These are phyloP conservation scores for Gambusia yucatana DNA, from an alignment of 2,797 vertebrate species.

Conservation along the genomic window DNA sequence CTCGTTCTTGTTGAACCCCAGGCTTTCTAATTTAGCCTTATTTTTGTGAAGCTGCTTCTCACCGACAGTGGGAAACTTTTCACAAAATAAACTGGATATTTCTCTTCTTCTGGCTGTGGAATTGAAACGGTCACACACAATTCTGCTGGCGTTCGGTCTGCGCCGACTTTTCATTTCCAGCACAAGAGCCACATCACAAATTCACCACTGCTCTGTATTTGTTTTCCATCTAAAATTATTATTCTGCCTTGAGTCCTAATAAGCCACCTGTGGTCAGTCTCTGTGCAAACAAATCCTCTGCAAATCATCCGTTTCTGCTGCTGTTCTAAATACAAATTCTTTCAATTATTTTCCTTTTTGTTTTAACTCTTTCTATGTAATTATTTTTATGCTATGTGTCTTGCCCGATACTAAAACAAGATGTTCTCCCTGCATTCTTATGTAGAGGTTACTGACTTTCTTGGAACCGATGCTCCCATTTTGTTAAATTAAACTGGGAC, in stretches of 20 bases:
- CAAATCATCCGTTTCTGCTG: slow-evolving; percentile 26
- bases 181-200: slow-evolving; percentile 41
- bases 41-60: not conserved
- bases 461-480: slow-evolving; percentile 23
- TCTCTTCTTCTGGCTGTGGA: not conserved
- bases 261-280: slow-evolving; percentile 49
- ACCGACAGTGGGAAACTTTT: not conserved
- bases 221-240: slow-evolving; percentile 41
- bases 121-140: slow-evolving; percentile 19
- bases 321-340: slow-evolving; percentile 28
- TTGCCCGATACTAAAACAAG: slow-evolving; percentile 33
- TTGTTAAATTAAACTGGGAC: slow-evolving; percentile 46
- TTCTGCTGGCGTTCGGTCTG: slow-evolving; percentile 16
- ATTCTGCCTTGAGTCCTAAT: slow-evolving; percentile 30
- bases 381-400: slow-evolving; percentile 29
- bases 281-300: slow-evolving; percentile 42
- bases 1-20: not conserved
- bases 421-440: slow-evolving; percentile 44
- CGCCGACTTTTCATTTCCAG: slow-evolving; percentile 26
- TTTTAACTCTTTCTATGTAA: slow-evolving; percentile 29
- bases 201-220: slow-evolving; percentile 33
- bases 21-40: not conserved
- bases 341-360: slow-evolving; percentile 16
- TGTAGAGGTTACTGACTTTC: slow-evolving; percentile 36
- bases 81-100: not conserved